phyloP scores from a whole-genome alignment of 2,888 invertebrate species.

The Ellobium chinense region DNA sequence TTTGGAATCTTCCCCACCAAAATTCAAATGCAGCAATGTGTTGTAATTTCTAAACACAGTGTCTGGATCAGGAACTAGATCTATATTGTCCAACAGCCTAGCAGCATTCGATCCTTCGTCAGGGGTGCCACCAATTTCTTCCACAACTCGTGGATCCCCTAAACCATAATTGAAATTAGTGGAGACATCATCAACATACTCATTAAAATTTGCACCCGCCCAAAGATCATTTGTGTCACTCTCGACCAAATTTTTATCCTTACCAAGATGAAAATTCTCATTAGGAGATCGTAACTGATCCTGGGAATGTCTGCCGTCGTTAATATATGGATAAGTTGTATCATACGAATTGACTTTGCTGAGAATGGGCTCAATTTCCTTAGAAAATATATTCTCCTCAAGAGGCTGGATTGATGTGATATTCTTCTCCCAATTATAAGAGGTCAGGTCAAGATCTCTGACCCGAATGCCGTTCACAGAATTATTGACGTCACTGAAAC shows the following conservation, averaged over 20 bases:
- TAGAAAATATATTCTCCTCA: background rate
- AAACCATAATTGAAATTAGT: background rate
- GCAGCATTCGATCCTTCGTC: too few species aligned
- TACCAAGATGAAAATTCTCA: background rate
- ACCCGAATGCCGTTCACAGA: background rate
- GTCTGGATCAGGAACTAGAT: background rate
- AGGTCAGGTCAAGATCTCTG: background rate
- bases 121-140: background rate
- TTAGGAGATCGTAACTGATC: background rate
- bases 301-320: background rate
- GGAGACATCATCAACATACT: background rate
- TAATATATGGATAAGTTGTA: background rate
- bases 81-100: background rate
- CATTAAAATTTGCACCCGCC: background rate
- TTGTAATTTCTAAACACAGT: background rate
- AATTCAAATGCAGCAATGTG: background rate
- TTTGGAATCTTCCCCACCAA: background rate
- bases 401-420: background rate
- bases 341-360: background rate
- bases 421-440: background rate
- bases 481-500: too few species aligned
- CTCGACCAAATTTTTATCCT: background rate
- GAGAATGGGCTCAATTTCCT: background rate
- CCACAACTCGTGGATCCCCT: background rate
- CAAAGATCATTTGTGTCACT: too few species aligned